Evolutionary conservation across 2,797 vertebrate genomes (phyloP).

Genomic region (Propithecus deckenii): DNA sequence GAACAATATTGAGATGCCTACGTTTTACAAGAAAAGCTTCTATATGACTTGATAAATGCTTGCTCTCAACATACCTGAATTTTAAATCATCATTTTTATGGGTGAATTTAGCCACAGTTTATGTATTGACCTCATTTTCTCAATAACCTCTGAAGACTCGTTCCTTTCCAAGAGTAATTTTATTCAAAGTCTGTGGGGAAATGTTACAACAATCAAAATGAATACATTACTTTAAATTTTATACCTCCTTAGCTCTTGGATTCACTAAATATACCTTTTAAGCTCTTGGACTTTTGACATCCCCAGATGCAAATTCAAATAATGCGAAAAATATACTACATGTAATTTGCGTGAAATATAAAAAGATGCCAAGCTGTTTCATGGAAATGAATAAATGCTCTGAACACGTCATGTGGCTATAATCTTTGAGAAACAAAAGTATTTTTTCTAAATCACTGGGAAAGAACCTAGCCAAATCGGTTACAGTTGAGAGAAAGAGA

Average conservation of each 20-base stretch:
- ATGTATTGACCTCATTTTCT: constrained; percentile 55
- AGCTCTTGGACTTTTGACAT: constrained; percentile 21
- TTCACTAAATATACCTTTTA: constrained; percentile 30
- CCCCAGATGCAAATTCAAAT: constrained; percentile 42
- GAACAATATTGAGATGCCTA: neutral
- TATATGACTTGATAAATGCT: neutral
- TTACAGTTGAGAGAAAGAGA: neutral
- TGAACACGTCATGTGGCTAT: neutral
- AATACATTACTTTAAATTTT: constrained; percentile 56
- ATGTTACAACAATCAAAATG: constrained; percentile 59
- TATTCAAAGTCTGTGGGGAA: constrained; percentile 44
- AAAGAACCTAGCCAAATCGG: neutral
- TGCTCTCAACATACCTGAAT: neutral
- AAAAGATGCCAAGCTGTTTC: neutral
- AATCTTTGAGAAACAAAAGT: neutral
- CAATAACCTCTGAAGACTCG: neutral
- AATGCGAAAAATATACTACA: constrained; percentile 27
- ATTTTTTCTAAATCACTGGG: neutral
- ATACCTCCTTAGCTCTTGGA: neutral
- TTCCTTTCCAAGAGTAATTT: constrained; percentile 54
- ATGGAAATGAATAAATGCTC: constrained; percentile 30
- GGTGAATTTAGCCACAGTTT: constrained; percentile 16
- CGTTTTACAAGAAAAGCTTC: neutral
- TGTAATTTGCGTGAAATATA: constrained; percentile 35
- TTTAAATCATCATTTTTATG: constrained; percentile 10